A percentile compares a stretch with the other conserved stretches of the same genome.
phyloP scores from a whole-genome alignment of 2,797 vertebrate species.

The Hoplostethus atlanticus region DNA sequence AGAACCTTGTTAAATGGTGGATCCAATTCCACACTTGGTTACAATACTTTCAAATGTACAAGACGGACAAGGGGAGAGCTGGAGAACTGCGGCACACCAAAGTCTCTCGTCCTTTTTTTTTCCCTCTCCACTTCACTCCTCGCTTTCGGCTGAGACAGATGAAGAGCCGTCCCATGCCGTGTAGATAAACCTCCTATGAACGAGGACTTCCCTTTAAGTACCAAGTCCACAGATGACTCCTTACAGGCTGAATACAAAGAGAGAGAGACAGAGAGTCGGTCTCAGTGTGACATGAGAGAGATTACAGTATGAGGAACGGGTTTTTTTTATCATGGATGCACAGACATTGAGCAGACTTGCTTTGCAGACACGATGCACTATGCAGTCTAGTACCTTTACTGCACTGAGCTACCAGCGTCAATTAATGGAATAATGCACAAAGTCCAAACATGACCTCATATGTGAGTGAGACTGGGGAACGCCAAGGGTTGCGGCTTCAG shows the following conservation, averaged over 20 bases:
- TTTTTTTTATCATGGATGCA: slow-evolving; percentile 30
- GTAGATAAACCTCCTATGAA: slow-evolving; percentile 48
- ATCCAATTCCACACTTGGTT: slow-evolving; percentile 41
- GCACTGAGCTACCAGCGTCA: slow-evolving; percentile 24
- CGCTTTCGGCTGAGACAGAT: slow-evolving; percentile 51
- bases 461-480: slow-evolving; percentile 24
- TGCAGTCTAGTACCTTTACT: slow-evolving; percentile 25
- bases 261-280: slow-evolving; percentile 50
- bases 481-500: slow-evolving; percentile 16
- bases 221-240: slow-evolving; percentile 57
- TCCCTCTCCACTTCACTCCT: slow-evolving; percentile 36
- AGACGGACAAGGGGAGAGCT: slow-evolving; percentile 32
- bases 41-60: slow-evolving; percentile 53
- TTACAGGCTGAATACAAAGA: slow-evolving; percentile 81
- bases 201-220: slow-evolving; percentile 47
- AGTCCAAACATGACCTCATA: slow-evolving; percentile 41
- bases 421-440: slow-evolving; percentile 39
- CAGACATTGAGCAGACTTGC: slow-evolving; percentile 37
- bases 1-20: slow-evolving; percentile 34
- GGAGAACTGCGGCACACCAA: slow-evolving; percentile 26
- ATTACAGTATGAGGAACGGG: slow-evolving; percentile 44
- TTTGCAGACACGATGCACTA: slow-evolving; percentile 23
- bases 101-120: slow-evolving; percentile 47
- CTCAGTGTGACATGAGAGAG: slow-evolving; percentile 35
- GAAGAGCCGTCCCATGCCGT: slow-evolving; percentile 52